Evolutionary conservation across 2,888 invertebrate species (phyloP), one percentile per base, ranked within the genome.

Genomic region (Drosophila cognata): DNA sequence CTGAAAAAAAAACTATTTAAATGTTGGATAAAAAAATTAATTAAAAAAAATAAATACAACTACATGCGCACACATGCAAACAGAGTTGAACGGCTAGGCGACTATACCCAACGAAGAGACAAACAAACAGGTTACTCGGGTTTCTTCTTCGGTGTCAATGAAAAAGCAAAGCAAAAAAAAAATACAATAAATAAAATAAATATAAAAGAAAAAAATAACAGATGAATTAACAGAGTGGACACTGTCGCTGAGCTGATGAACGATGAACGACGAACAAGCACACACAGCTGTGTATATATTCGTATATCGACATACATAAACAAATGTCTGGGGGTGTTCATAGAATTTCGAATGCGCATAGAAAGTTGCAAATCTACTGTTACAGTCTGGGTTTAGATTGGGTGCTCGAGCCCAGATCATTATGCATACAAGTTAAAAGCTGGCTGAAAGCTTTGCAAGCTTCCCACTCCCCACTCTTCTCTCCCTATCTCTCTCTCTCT

Each of bases 71-170:
- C 33, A 46, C 33, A 36, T 48, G 35, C 31, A 41, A 18, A 21
- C 33, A 60, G 60, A 69, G 69, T 74, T 82, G 69, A 79, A 61
- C 69, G 74, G 51, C 68, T 68, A 65, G 68, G 70, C 69, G 35
- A 63, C 48, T 61, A 65, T n/a, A n/a, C 18, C 67, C 62, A 60
- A 25, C 74, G 63, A 48, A 63, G 79, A 82, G 66, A 73, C 68
- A 77, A 80, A 77, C 82, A 86, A 87, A 89, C 87, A 75, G 87
- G 87, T 87, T 89, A 81, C 90, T 88, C 90, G 81, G 74, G 87
- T 89, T 87, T 89, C 90, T 76, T 87, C 90, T 87, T 83, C 84
- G 82, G 66, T 89, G 88, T 87, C 87, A 89, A 88, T 89, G 88
- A 88, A 89, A 86, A 82, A 77, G 63, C 63, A 64, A 64, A 77